Evolutionary conservation across 2,888 invertebrate genomes (phyloP).

Genomic region (Bhutanitis thaidina): DNA sequence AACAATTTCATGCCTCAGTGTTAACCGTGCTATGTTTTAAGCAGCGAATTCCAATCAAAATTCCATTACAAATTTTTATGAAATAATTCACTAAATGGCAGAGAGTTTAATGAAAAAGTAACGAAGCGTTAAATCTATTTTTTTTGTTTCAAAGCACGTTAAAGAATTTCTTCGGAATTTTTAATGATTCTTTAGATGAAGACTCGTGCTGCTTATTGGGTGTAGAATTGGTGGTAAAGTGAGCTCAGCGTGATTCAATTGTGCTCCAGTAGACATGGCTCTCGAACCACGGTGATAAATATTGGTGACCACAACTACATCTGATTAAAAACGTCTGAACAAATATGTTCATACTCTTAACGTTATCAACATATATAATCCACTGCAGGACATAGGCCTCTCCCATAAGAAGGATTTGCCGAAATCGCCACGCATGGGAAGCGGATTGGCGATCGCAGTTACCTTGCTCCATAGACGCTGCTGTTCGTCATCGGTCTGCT

Average conservation of each 20-base stretch:
- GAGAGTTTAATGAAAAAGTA: conserved; percentile 5
- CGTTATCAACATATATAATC: too few species aligned
- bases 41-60: conserved; percentile 14
- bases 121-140: conserved; percentile 18
- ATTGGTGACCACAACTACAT: conserved; percentile 60
- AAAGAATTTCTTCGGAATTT: conserved; percentile 9
- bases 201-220: neutral
- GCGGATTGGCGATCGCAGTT: too few species aligned
- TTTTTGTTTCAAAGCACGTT: conserved; percentile 12
- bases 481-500: too few species aligned
- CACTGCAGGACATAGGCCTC: too few species aligned
- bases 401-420: too few species aligned
- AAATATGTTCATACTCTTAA: conserved; percentile 61
- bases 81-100: neutral
- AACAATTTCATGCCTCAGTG: conserved; percentile 16
- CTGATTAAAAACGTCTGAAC: conserved; percentile 47
- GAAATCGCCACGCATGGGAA: too few species aligned
- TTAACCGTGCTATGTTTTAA: neutral
- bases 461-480: too few species aligned
- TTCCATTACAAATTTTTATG: conserved; percentile 11
- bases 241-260: conserved; percentile 11
- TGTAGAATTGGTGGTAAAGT: neutral
- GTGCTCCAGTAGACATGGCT: conserved; percentile 23
- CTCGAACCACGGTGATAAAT: conserved; percentile 59
- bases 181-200: neutral